Base-by-base conservation (phyloP, 1,140 invertebrate genomes). In the Atta colombica region DNA sequence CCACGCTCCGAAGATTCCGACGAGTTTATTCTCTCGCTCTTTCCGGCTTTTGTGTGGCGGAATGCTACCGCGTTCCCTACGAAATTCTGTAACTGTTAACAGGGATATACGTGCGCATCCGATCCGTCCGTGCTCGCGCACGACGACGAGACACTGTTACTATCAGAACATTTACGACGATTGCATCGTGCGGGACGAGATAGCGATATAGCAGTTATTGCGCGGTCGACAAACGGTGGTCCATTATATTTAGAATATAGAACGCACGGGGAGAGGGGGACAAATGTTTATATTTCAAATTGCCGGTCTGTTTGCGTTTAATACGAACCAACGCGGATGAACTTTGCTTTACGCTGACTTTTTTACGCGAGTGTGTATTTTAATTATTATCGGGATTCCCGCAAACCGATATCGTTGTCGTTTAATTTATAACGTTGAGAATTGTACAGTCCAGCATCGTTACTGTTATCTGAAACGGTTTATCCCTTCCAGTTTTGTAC, bases 201-300 rank as follows among this genome's bases (percentile, higher is more conserved):
- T 39, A n/a, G 39, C 65, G 31, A 72, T 82, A 60, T 6, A 8
- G 39, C 69, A 12, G 69, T 74, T 84, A 84, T 75, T 49, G 55
- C 68, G 8, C 31, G 18, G n/a, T 28, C 77, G n/a, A 65, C 55
- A 39, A 18, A n/a, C 28, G 28, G 39, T 8, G 25, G 25, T 74
- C 55, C 28, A 49, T 82, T 84, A 51, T 84, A 84, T 75, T 63
- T 84, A 51, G 80, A 61, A 75, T 61, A 61, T 63, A 49, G 66
- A 4, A 28, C 21, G 21, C 66, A 14, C 66, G n/a, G n/a, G 18
- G 39, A 31, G 31, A 2, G 31, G 0, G 31, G 3, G 31, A 14
- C 28, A 25, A 84, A 75, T 75, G 25, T 75, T 84, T 74, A 84
- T 75, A 75, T 84, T 84, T 84, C 69, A 75, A 84, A 84, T 84